Evolutionary conservation across 2,797 vertebrate species (phyloP).

Genomic region (Craterocephalus amniculus): DNA sequence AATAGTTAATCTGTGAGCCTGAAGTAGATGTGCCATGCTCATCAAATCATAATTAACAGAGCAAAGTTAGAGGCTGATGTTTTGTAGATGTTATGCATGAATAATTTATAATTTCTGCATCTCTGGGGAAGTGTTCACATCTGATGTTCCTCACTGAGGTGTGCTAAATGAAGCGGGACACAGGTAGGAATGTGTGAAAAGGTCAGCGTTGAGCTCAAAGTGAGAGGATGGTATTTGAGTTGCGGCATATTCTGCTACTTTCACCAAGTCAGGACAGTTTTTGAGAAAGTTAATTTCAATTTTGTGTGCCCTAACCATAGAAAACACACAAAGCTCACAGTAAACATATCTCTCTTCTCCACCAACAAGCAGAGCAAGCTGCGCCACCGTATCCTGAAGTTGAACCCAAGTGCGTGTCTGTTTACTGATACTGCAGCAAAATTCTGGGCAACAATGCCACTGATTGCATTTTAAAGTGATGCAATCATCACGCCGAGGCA

Average conservation of each 20-base stretch:
- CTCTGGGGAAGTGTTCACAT: constrained; percentile 67
- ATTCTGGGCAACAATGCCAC: constrained; percentile 47
- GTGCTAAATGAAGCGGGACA: constrained; percentile 74
- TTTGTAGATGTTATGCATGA: constrained; percentile 70
- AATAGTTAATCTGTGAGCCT: constrained; percentile 67
- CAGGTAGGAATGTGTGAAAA: constrained; percentile 70
- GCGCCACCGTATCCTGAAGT: constrained; percentile 8
- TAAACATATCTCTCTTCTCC: not conserved
- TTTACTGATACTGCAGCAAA: constrained; percentile 37
- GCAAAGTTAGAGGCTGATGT: constrained; percentile 72
- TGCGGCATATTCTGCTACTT: constrained; percentile 24
- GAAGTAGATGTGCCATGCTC: constrained; percentile 72
- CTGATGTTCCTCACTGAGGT: constrained; percentile 66
- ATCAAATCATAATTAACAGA: constrained; percentile 78
- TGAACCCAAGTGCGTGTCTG: constrained; percentile 19
- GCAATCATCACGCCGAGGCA: constrained; percentile 60
- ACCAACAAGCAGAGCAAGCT: not conserved
- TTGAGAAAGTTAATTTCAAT: constrained; percentile 26
- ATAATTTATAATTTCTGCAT: constrained; percentile 70
- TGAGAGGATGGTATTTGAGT: constrained; percentile 65
- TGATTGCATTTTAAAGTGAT: constrained; percentile 63
- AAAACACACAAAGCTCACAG: not conserved
- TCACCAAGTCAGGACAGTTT: constrained; percentile 31
- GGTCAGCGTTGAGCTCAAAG: constrained; percentile 67
- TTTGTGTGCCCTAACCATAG: constrained; percentile 6